Base-by-base conservation (phyloP, 2,113 vertebrate genomes). In the Oryzias celebensis region DNA sequence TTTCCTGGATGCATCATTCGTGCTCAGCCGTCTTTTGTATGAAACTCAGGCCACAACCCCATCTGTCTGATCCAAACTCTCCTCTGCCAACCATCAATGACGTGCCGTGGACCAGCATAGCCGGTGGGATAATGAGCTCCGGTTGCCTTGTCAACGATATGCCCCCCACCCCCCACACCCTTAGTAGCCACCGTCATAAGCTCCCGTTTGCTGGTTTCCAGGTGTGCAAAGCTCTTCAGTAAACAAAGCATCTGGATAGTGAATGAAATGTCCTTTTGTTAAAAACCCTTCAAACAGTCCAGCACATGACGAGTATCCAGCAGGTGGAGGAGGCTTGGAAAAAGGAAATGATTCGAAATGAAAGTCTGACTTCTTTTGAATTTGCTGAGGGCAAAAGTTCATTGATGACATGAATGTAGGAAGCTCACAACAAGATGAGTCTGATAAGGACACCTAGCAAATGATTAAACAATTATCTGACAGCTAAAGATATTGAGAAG, bases 71-170 rank as follows among this genome's bases (percentile, higher is more conserved):
- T 78, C 53, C 51, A 26, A 80, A 65, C 71, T 77, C 82, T 77
- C 72, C 70, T 66, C 70, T 62, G 77, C 70, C 77, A 73, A 61
- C 81, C 71, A 74, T 85, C 79, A 80, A 71, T 58, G 68, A 71
- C 18, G 36, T 46, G 36, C 50, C 85, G 81, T 90, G 88, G 71
- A 63, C 73, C 61, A 49, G 89, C 88, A 90, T 89, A 91, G 75
- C 81, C 70, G 57, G 70, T 13, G 15, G 80, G 75, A 83, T 89
- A 91, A 90, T 87, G 83, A 89, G 85, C 80, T 85, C 75, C 62
- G n/a, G 79, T 87, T 88, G 87, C 85, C 87, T 77, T 87, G 87
- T 87, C 88, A 88, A 89, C 81, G 63, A 63, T 28, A 48, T 59
- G 56, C 62, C 55, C 1, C 22, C 8, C 7, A 22, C 14, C n/a